phyloP scores from a whole-genome alignment of 1,140 invertebrate genomes.

The Drosophila pseudoananassae region DNA sequence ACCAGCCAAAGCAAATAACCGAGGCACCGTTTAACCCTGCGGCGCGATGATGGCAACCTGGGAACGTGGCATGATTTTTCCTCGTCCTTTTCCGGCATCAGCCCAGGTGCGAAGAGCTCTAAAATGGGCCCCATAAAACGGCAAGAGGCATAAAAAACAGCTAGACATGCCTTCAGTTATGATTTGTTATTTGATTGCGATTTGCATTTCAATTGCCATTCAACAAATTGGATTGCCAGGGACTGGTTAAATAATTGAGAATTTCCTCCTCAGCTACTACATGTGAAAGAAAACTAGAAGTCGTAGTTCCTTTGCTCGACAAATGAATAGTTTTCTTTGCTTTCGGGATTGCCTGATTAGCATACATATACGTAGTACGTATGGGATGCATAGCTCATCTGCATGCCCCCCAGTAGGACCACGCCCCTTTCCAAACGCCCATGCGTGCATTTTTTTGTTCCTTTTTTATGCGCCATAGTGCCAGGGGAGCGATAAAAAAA shows the following conservation, averaged over 20 bases:
- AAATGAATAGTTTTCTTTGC: slow-evolving; percentile 14
- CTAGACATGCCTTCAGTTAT: slow-evolving; percentile 54
- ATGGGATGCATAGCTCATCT: slow-evolving; percentile 6
- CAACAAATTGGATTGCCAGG: slow-evolving; percentile 33
- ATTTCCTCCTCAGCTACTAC: slow-evolving; percentile 6
- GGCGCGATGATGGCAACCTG: slow-evolving; percentile 19
- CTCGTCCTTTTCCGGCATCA: slow-evolving; percentile 11
- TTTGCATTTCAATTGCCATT: slow-evolving; percentile 55
- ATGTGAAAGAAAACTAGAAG: neutral
- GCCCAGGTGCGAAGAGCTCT: slow-evolving; percentile 41
- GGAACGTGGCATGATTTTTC: slow-evolving; percentile 16
- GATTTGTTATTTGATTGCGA: slow-evolving; percentile 75
- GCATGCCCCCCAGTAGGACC: slow-evolving; percentile 24
- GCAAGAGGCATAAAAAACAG: slow-evolving; percentile 15
- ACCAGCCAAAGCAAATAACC: slow-evolving; percentile 65
- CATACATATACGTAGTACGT: slow-evolving; percentile 19
- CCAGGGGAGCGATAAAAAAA: slow-evolving; percentile 30
- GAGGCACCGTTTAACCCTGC: slow-evolving; percentile 59
- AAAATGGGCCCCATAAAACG: slow-evolving; percentile 53
- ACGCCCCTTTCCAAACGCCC: slow-evolving; percentile 6
- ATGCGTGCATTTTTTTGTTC: neutral
- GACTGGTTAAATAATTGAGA: slow-evolving; percentile 30
- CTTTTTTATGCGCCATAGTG: neutral
- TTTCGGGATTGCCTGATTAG: slow-evolving; percentile 28
- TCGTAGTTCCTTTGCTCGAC: neutral